Evolutionary conservation across 1,140 invertebrate species (phyloP), one percentile per base, ranked within the genome.

Genomic region (Bombus confusus): DNA sequence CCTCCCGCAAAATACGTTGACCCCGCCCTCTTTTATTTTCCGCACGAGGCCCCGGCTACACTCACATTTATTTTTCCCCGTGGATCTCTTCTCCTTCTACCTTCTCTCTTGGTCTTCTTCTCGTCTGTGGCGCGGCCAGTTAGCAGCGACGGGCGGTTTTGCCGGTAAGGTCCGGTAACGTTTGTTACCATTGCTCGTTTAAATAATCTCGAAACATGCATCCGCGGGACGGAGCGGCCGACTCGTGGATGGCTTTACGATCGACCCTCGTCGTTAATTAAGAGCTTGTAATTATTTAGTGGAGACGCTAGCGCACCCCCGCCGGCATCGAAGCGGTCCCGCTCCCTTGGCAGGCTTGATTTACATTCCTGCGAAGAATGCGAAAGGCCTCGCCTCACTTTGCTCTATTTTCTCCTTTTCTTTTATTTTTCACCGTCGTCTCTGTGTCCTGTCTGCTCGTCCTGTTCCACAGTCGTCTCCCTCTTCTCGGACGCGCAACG

Each of bases 231-330:
- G 89, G 91, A 89, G 87, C 91, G 91, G 71, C 87, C 79, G 86
- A 84, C 89, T 89, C 92, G 91, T 91, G 92, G 92, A 94, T 94
- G 93, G 93, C 92, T 94, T 94, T 94, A 94, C 93, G 94, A 94
- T 92, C 92, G 91, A 86, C 92, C 91, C 93, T 93, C 92, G 93
- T 94, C 94, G 93, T 94, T 94, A 94, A 94, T 94, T 94, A 94
- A 94, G 94, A 94, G 93, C 93, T 94, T 94, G 94, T 94, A 94
- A 94, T 94, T 94, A 94, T 94, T 94, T 94, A 94, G 94, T 93
- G 92, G 92, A 93, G 93, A 94, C 93, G 93, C 92, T 93, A 92
- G 93, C 93, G 93, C 94, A 94, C 94, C 93, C 94, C 94, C 94
- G 93, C 91, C 94, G 93, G 92, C 93, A 93, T 89, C 91, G 90